Conservation (phyloP, 2,113 vertebrate species). For the Erinaceus europaeus region DNA sequence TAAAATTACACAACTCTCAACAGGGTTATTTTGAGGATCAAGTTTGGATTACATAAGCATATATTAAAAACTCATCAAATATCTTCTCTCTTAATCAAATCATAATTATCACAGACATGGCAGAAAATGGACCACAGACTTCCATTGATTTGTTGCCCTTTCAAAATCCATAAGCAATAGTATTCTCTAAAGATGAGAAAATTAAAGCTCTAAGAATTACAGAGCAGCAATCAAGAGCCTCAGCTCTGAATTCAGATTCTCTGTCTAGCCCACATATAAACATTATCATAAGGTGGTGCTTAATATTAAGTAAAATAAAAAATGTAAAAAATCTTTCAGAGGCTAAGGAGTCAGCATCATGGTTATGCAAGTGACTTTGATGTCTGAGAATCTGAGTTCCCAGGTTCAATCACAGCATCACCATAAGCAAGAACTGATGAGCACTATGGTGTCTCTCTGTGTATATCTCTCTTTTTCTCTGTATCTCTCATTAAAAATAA, state of each 20-base stretch:
- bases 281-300: not conserved
- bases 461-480: too few species aligned
- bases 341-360: too few species aligned
- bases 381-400: too few species aligned
- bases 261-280: not conserved
- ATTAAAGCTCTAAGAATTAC: not conserved
- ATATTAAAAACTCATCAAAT: not conserved
- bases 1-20: constrained; percentile 8
- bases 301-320: not conserved
- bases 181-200: not conserved
- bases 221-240: not conserved
- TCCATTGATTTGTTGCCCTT: not conserved
- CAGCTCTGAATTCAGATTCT: not conserved
- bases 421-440: too few species aligned
- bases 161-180: not conserved
- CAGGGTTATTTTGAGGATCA: not conserved
- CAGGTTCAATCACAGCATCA: too few species aligned
- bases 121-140: not conserved
- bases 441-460: too few species aligned
- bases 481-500: too few species aligned
- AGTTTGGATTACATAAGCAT: not conserved
- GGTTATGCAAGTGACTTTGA: too few species aligned
- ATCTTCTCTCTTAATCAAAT: not conserved
- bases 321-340: too few species aligned
- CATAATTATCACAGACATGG: not conserved